These are phyloP conservation scores for Gopherus flavomarginatus DNA, from an alignment of 2,113 vertebrate species.

Conservation along the genomic window DNA sequence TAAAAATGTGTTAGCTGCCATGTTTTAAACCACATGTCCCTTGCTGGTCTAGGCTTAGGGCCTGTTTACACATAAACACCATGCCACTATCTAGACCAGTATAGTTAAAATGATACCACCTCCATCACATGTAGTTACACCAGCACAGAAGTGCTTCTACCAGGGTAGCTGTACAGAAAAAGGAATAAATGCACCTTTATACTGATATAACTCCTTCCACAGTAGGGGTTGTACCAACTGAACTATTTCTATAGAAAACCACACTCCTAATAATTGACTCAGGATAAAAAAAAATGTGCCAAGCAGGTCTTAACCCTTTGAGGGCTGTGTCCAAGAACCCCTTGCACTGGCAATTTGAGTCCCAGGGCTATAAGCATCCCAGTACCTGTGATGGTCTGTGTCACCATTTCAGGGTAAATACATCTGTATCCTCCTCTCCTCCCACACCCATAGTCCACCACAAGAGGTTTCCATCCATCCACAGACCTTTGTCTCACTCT, in stretches of 20 bases:
- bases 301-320: accelerated
- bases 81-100: background rate
- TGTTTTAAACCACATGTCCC: background rate
- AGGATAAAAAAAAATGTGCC: background rate
- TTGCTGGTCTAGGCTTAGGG: background rate
- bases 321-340: background rate
- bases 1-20: background rate
- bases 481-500: background rate
- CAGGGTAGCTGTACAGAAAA: background rate
- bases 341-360: background rate
- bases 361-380: background rate
- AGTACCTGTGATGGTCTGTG: background rate
- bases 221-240: background rate
- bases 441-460: background rate
- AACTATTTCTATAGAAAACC: background rate
- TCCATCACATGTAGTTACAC: background rate
- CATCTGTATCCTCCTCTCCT: background rate
- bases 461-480: background rate
- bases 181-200: background rate
- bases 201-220: background rate
- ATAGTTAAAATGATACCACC: background rate
- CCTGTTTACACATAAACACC: background rate
- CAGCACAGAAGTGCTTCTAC: background rate
- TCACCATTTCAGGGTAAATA: background rate
- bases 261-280: background rate